Evolutionary conservation across 2,888 invertebrate genomes (phyloP).

Genomic region (Hanleya hanleyi): DNA sequence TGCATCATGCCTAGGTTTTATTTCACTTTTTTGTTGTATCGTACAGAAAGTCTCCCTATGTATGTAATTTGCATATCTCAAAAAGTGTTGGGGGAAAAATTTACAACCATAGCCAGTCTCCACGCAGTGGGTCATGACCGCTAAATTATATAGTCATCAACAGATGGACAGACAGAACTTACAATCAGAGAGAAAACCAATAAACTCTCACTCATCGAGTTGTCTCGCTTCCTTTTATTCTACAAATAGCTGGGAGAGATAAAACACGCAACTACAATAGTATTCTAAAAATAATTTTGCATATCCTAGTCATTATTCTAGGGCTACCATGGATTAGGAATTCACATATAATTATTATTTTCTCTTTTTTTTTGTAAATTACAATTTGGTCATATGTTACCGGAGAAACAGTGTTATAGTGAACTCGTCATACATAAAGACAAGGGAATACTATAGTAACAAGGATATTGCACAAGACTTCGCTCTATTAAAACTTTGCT

Average conservation of each 20-base stretch:
- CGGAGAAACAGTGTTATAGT: no score
- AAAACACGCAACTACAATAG: constrained; percentile 4
- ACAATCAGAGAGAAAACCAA: neutral
- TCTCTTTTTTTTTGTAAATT: no score
- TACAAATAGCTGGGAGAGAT: constrained; percentile 1
- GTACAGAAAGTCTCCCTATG: constrained; percentile 8
- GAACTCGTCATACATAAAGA: no score
- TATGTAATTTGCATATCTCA: constrained; percentile 11
- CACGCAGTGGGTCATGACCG: constrained; percentile 1
- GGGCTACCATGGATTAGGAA: constrained; percentile 5
- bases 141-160: constrained; percentile 1
- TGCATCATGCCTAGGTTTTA: constrained; percentile 10
- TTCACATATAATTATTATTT: constrained; percentile 2
- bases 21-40: neutral
- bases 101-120: constrained; percentile 1
- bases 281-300: constrained; percentile 11
- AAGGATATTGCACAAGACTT: constrained; percentile 5
- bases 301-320: neutral
- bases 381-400: no score
- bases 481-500: neutral
- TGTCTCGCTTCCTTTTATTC: neutral
- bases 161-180: neutral
- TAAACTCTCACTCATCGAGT: neutral
- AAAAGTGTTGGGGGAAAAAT: constrained; percentile 9
- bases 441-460: no score